Conservation (phyloP, 2,113 vertebrate genomes). For the Perca schrenkii region DNA sequence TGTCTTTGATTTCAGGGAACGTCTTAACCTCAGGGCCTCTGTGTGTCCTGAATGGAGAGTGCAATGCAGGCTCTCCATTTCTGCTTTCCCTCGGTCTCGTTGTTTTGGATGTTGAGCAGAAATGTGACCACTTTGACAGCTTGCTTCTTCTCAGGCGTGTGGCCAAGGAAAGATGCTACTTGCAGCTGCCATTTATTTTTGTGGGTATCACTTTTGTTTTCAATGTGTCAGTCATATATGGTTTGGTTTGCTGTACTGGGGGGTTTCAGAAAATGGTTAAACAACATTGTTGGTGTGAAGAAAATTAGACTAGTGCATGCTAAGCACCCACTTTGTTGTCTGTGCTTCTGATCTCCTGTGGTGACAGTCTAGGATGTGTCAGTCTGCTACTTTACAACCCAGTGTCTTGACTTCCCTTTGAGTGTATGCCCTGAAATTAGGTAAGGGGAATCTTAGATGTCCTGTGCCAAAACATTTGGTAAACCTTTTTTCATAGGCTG, state of each 20-base stretch:
- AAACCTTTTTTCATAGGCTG: neutral
- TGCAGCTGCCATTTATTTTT: constrained; percentile 1
- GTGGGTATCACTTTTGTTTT: constrained; percentile 19
- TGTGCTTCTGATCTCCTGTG: neutral
- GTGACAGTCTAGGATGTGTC: neutral
- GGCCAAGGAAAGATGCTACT: constrained; percentile 23
- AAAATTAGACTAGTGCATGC: neutral
- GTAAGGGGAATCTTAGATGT: neutral
- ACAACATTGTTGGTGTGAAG: neutral
- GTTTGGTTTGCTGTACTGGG: neutral
- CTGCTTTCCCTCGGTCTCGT: neutral
- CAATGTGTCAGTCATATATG: neutral
- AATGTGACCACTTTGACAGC: neutral
- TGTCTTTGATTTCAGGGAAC: constrained; percentile 10
- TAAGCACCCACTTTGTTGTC: neutral
- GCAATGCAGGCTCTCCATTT: neutral
- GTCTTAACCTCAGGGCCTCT: neutral
- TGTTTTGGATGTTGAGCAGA: neutral
- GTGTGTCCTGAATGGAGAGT: constrained; percentile 26
- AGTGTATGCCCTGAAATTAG: neutral
- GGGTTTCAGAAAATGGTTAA: neutral
- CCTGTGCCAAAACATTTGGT: neutral
- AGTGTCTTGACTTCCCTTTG: neutral
- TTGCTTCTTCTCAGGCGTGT: neutral
- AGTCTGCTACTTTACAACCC: neutral